Base-by-base conservation (phyloP, 2,888 invertebrate genomes). In the Nowickia ferox region DNA sequence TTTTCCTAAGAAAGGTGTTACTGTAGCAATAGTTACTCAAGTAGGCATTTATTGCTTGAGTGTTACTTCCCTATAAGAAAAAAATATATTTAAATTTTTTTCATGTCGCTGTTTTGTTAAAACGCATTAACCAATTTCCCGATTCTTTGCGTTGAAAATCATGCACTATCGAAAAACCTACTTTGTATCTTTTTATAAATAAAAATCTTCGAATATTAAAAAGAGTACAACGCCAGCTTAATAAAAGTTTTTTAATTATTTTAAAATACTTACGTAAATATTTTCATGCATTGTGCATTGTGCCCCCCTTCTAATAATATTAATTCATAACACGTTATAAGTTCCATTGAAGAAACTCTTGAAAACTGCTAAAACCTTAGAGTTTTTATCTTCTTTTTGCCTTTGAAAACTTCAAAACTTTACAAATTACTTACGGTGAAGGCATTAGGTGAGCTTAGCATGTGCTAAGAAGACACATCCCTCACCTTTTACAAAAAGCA, bases 391-490 rank as follows among this genome's bases (percentile, higher is more conserved):
- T 51, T 51, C 2, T 9, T 55, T 77, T 63, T 30, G 4, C 38
- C 10, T 19, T 55, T 53, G 0, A n/a, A 53, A 63, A 55, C n/a
- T 55, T 42, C 48, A 42, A 69, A 76, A 42, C 30, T 22, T 76
- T 46, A 46, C 9, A 82, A 76, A 65, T 61, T 59, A 17, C 10
- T 15, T 61, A 53, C 1, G 11, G 44, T 77, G 55, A 46, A 55
- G 69, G 75, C 46, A 76, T 69, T 75, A 82, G 59, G 13, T 76
- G 55, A 66, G 76, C 71, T 83, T 71, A 71, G 51, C 48, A 22
- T 65, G 57, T 71, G 63, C 71, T 78, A 82, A 82, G 85, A 82
- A 82, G 85, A 82, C 78, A 75, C 82, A 82, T 82, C 82, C 78
- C 78, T 82, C 74, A 75, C 82, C 78, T 65, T 59, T 51, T 44